Conservation (phyloP, 2,888 invertebrate genomes). For the Portevinia maculata region DNA sequence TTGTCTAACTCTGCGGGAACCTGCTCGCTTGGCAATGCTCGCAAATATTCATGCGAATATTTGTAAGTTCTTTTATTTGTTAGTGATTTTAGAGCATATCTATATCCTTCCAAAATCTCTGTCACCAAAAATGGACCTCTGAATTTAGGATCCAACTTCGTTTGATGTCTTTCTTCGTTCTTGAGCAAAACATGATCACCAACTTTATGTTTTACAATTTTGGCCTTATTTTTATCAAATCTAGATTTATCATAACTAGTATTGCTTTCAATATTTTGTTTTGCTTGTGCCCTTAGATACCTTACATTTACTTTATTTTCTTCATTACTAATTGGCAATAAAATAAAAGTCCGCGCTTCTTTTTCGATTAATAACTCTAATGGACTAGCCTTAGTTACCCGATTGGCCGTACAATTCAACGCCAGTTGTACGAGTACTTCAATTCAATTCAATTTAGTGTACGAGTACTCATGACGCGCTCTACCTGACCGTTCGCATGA, state of each 20-base stretch:
- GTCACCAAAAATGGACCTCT: too few relatives aligned
- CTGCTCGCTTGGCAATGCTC: too few relatives aligned
- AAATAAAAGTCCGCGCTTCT: constrained; percentile 6
- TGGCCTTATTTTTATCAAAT: too few relatives aligned
- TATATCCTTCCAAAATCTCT: constrained; percentile 18
- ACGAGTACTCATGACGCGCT: too few relatives aligned
- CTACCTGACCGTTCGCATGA: too few relatives aligned
- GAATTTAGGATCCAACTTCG: too few relatives aligned
- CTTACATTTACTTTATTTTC: constrained; percentile 15
- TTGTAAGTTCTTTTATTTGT: constrained; percentile 18
- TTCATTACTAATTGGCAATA: constrained; percentile 4
- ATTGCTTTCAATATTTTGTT: constrained; percentile 28
- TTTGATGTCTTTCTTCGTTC: too few relatives aligned
- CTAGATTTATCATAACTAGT: too few relatives aligned
- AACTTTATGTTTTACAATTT: too few relatives aligned
- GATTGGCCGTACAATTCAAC: too few relatives aligned
- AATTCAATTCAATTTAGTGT: constrained; percentile 24
- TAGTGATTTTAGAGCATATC: constrained; percentile 14
- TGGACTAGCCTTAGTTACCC: constrained; percentile 15
- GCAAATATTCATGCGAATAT: constrained; percentile 10
- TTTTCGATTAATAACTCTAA: constrained; percentile 13
- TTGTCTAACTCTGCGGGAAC: too few relatives aligned
- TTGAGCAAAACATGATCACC: too few relatives aligned
- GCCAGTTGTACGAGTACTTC: background rate
- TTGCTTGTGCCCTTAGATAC: constrained; percentile 17